These are phyloP conservation scores for Fulmarus glacialis DNA, from an alignment of 2,113 vertebrate genomes.

Conservation along the genomic window DNA sequence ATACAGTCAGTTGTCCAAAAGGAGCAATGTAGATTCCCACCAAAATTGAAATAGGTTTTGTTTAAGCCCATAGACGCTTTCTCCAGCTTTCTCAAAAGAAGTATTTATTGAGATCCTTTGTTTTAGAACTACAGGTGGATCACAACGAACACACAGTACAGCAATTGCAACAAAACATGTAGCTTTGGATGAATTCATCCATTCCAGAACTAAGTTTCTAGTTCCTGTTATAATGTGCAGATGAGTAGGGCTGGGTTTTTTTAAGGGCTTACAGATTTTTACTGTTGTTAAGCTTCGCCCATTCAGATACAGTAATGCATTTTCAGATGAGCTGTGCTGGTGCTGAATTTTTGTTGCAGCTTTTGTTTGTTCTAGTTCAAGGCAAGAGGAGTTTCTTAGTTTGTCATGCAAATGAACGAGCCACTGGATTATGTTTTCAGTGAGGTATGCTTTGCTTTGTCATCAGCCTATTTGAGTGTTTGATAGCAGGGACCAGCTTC, in stretches of 20 bases:
- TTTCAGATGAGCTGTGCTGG: not conserved
- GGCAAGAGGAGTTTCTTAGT: not conserved
- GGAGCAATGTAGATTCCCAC: not conserved
- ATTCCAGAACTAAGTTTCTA: not conserved
- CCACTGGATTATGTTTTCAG: not conserved
- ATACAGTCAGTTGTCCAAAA: not conserved
- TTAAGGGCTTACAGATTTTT: not conserved
- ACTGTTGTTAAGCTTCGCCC: not conserved
- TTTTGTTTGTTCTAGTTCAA: not conserved
- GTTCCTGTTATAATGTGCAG: not conserved
- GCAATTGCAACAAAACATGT: not conserved
- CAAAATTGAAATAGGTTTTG: not conserved
- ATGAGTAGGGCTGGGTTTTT: not conserved
- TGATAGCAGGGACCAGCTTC: not conserved
- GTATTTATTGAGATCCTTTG: not conserved
- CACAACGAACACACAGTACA: not conserved
- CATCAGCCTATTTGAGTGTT: not conserved
- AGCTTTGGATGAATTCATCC: not conserved
- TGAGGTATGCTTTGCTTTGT: not conserved
- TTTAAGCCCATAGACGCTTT: not conserved
- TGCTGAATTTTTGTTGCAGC: not conserved
- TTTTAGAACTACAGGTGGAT: not conserved
- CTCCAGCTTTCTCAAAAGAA: not conserved
- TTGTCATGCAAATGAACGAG: not conserved
- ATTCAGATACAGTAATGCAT: not conserved